Base-by-base conservation (phyloP, 2,797 vertebrate species). In the Gouania willdenowi region DNA sequence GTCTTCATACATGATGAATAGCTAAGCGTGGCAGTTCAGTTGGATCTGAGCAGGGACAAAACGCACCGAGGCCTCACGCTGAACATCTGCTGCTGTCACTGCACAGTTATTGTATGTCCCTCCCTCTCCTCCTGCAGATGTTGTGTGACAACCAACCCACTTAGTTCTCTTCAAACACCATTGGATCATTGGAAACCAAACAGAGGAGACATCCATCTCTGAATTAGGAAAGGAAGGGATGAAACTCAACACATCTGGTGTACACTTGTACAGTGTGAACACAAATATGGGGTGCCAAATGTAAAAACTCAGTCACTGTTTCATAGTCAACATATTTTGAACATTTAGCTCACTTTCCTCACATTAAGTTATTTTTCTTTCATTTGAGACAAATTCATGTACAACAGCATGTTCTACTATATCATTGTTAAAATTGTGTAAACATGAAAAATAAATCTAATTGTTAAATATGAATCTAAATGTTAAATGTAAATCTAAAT, bases 21-120 rank as follows among this genome's bases (percentile, higher is more conserved):
- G 35, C 21, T 34, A 28, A 35, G 24, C 31, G 36, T 54, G 60
- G 61, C 64, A 73, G 53, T 37, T 43, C 39, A 55, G 26, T 58
- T 64, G 71, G 33, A 41, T 45, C 37, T 55, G 41, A 63, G 54
- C 21, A 49, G 52, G 48, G 67, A 57, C 63, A 30, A n/a, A 68
- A 63, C 53, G 28, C 51, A 33, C 41, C 51, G 50, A 61, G 22
- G 59, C 66, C 67, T 66, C 68, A 53, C 60, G 22, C 38, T 2
- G n/a, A 82, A 74, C 77, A 78, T 78, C 77, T 82, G 78, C 41
- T 78, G 48, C 66, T 60, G 71, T 79, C 76, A 76, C 47, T 30
- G 31, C 21, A 5, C 59, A 50, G 2, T 47, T 28, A 53, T 55
- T 54, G 50, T 18, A 7, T 72, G 59, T 46, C 3, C 4, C 55